Base-by-base conservation (phyloP, 2,888 invertebrate genomes). In the Ophion ellenae region DNA sequence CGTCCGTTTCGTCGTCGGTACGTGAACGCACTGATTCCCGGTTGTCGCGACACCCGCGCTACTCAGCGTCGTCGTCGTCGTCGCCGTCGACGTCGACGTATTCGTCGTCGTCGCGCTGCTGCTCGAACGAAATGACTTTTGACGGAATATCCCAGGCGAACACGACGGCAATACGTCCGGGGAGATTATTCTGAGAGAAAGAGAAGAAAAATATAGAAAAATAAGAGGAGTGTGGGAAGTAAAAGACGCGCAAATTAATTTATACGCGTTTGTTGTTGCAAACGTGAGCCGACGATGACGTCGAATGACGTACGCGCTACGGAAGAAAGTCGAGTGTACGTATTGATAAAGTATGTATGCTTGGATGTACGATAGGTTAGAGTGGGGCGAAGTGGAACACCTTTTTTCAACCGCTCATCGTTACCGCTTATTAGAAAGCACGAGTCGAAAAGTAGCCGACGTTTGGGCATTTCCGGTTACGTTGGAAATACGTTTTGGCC, bases 121-220 rank as follows among this genome's bases (percentile, higher is more conserved):
- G 69, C 89, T 87, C 79, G 91, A 90, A 79, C 89, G 89, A 79
- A 94, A 92, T 74, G 96, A 95, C 90, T 95, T 96, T 90, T 95
- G 95, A 67, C 96, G 95, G 91, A 96, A 96, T 88, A 95, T 95
- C 86, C 96, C 96, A 85, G 95, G 95, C 76, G 95, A 95, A 79
- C 96, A 95, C 57, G 95, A 95, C 47, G 96, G 96, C 91, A 96
- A 93, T 81, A 96, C 93, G 90, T 96, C 96, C 83, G 96, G 95
- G 24, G 95, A 95, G 87, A 96, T 95, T 95, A 96, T 96, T 92
- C 96, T 96, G 9, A 69, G 61, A n/a, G 59, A 36, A 11, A 36
- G 66, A 40, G 24, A 36, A 36, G 64, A 45, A 74, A 20, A 74
- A 32, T 32, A 32, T 32, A 32, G 32, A 32, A 64, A 82, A 63